Evolutionary conservation across 2,113 vertebrate genomes (phyloP).

Genomic region (Cariama cristata): DNA sequence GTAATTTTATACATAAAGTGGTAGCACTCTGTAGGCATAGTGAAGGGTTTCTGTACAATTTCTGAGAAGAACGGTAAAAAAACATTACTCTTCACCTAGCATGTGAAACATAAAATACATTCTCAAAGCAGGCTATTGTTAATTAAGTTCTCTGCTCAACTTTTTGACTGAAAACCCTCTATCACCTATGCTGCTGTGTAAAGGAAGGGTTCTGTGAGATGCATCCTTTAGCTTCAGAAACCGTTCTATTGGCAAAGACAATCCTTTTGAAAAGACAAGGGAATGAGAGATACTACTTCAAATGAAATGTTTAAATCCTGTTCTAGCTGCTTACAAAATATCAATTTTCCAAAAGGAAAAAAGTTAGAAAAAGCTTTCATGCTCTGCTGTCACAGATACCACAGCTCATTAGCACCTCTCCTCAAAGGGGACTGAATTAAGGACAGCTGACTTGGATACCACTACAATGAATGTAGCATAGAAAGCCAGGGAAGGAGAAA

Average conservation of each 20-base stretch:
- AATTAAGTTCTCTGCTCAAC: neutral
- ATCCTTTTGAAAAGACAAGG: neutral
- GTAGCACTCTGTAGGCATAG: neutral
- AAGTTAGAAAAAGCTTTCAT: neutral
- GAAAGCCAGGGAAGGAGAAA: neutral
- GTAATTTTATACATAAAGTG: neutral
- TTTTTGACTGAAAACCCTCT: neutral
- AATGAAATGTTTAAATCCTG: neutral
- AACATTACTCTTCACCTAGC: neutral
- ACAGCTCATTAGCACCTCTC: neutral
- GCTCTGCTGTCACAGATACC: neutral
- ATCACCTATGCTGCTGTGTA: neutral
- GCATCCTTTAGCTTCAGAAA: neutral
- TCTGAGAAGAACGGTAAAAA: neutral
- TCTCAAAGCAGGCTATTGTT: neutral
- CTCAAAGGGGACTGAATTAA: neutral
- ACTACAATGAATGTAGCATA: neutral
- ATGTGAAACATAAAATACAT: neutral
- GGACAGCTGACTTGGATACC: neutral
- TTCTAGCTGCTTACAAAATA: constrained; percentile 7
- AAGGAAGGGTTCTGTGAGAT: neutral
- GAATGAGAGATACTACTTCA: neutral
- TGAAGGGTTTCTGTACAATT: neutral
- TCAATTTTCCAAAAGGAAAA: neutral
- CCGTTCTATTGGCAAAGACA: neutral